phyloP scores from a whole-genome alignment of 2,113 vertebrate species.

The Lophius piscatorius region DNA sequence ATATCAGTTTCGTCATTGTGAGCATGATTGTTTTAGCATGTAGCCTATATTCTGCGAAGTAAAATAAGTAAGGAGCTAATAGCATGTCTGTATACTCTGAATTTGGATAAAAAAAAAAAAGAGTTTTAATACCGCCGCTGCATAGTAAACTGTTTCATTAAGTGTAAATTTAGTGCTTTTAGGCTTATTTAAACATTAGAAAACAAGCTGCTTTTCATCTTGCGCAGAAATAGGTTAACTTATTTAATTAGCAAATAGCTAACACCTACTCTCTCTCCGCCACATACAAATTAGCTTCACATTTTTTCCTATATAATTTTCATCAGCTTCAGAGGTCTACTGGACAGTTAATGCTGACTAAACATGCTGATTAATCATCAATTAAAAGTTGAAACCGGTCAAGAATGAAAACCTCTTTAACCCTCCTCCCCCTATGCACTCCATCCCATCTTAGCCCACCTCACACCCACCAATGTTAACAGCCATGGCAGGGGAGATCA shows the following conservation, averaged over 20 bases:
- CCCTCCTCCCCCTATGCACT: background rate
- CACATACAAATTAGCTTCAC: conserved; percentile 3
- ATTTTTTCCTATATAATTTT: background rate
- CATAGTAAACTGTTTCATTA: conserved; percentile 32
- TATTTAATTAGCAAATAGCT: conserved; percentile 25
- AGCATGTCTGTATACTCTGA: too few species aligned
- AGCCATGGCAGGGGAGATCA: conserved; percentile 71
- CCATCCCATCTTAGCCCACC: conserved; percentile 12
- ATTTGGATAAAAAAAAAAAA: too few species aligned
- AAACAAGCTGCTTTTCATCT: conserved; percentile 32
- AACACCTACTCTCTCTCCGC: conserved; percentile 18
- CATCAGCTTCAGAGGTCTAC: background rate
- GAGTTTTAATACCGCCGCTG: too few species aligned
- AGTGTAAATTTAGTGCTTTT: conserved; percentile 4
- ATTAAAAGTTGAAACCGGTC: conserved; percentile 15
- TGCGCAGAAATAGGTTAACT: conserved; percentile 19
- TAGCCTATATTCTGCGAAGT: too few species aligned
- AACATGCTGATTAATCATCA: conserved; percentile 25
- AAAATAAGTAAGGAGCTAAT: too few species aligned
- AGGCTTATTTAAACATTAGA: conserved; percentile 14
- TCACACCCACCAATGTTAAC: conserved; percentile 57
- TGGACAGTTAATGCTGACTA: background rate
- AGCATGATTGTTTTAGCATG: too few species aligned
- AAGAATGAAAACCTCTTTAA: conserved; percentile 27
- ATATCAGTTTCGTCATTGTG: too few species aligned